These are phyloP conservation scores for fruit fly (Drosophila melanogaster) DNA, from an alignment of 1,140 invertebrate species.

Conservation along the genomic window DNA sequence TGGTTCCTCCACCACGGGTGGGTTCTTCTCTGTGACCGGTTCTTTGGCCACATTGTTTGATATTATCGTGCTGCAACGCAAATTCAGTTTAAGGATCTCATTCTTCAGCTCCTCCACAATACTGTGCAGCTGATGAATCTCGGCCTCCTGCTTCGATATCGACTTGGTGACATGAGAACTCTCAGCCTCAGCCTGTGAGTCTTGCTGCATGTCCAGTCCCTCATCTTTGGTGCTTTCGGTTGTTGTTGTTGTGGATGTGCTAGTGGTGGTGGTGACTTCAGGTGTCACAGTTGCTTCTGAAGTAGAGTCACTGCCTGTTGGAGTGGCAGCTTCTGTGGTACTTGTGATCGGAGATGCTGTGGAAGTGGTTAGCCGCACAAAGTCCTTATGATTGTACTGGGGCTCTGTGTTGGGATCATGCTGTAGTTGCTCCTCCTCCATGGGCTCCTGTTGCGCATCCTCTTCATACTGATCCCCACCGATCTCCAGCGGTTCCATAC, in stretches of 20 bases:
- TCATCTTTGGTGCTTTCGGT: neutral
- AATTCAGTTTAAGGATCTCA: slow-evolving; percentile 12
- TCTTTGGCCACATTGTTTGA: slow-evolving; percentile 8
- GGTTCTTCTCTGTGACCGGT: neutral
- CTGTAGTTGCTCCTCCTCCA: slow-evolving; percentile 21
- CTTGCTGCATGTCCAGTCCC: slow-evolving; percentile 23
- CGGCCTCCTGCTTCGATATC: slow-evolving; percentile 16
- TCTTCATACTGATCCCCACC: slow-evolving; percentile 46
- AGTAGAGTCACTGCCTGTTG: neutral
- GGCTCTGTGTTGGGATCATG: neutral
- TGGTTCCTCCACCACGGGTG: neutral
- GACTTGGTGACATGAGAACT: neutral
- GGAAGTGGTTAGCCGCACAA: slow-evolving; percentile 5
- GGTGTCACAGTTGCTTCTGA: neutral
- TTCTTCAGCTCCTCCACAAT: slow-evolving; percentile 13
- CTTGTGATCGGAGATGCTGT: neutral
- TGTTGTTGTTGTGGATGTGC: neutral
- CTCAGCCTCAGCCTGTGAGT: slow-evolving; percentile 6
- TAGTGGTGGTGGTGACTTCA: no score
- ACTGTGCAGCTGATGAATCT: slow-evolving; percentile 14
- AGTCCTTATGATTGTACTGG: slow-evolving; percentile 21
- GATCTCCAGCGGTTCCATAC: slow-evolving; percentile 71
- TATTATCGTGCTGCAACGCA: neutral
- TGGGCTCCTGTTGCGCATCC: slow-evolving; percentile 5
- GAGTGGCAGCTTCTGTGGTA: neutral